Percentiles rank a stretch among this genome's conserved stretches.
Conservation (phyloP, 35 echinoderm and acorn worm genomes). For the Ophioderma brevispina region DNA sequence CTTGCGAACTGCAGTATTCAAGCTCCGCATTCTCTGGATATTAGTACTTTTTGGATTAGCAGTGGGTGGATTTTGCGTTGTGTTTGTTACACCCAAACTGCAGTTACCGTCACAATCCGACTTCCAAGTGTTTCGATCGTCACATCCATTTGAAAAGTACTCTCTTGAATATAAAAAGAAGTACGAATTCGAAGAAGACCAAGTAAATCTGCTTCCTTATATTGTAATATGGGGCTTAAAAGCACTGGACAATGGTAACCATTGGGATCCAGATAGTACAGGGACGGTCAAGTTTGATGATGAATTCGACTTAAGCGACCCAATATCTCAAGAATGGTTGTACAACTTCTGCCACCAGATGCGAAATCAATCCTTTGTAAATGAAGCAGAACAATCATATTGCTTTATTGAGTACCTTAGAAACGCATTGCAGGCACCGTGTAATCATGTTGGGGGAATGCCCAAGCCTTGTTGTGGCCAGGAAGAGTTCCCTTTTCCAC, state of each 20-base stretch:
- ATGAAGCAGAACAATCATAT: background rate
- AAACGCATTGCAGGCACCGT: slow-evolving; percentile 59
- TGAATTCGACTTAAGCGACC: slow-evolving; percentile 37
- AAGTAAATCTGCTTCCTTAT: background rate
- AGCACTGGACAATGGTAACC: slow-evolving; percentile 67
- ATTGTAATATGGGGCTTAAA: slow-evolving; percentile 44
- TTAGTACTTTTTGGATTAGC: slow-evolving; percentile 30
- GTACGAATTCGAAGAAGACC: background rate
- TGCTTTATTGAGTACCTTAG: slow-evolving; percentile 76
- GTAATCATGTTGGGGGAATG: slow-evolving; percentile 3
- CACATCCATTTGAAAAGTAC: background rate
- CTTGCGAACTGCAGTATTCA: slow-evolving; percentile 31
- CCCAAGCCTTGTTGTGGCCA: background rate
- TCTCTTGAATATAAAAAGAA: background rate
- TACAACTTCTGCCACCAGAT: slow-evolving; percentile 49
- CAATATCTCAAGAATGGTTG: slow-evolving; percentile 62
- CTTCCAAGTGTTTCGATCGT: slow-evolving; percentile 69
- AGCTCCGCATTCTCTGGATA: slow-evolving; percentile 58
- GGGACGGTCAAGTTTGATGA: slow-evolving; percentile 40
- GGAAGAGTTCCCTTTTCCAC: slow-evolving; percentile 2
- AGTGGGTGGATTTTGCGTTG: slow-evolving; percentile 34
- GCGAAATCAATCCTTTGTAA: slow-evolving; percentile 54
- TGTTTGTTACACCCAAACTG: slow-evolving; percentile 59
- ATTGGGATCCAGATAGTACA: slow-evolving; percentile 61
- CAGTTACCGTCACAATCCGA: slow-evolving; percentile 53